Base-by-base conservation (phyloP, 30 jellyfish, hydroid and myxozoan genomes). In the Nemopilema nomurai region DNA sequence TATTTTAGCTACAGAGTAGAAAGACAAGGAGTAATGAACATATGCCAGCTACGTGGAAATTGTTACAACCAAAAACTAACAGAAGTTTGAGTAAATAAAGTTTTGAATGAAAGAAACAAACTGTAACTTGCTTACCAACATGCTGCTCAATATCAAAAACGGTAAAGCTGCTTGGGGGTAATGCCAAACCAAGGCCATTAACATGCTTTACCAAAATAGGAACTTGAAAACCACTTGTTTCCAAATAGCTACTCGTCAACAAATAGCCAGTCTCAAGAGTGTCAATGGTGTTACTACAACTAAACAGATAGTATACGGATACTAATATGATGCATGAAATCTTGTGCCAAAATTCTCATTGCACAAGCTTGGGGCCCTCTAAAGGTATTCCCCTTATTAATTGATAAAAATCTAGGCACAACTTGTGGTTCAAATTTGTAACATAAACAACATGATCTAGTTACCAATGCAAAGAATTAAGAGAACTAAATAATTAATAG, bases 111-210 rank as follows among this genome's bases (percentile, higher is more conserved):
- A 41, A 6, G 13, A 13, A 41, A 41, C 57, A 41, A 6, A 41
- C 6, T 3, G 57, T 41, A 41, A 41, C 13, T 41, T 13, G 6
- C 96, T 80, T 69, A 94, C 99, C 99, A 79, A 94, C 97, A 78
- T 91, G 90, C 75, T 85, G 89, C 33, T 94, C 99, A 16, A 94
- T 97, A 89, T 94, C 99, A 84, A 51, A 94, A 21, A 94, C 91
- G 24, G 97, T 74, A 71, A 94, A 94, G 81, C 84, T 88, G 22
- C 84, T 64, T 66, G 96, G 91, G 1, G 99, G 99, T 28, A 94
- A 84, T 4, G 41, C 63, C 28, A 94, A 62, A 18, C 95, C 97
- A 66, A 94, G 96, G 9, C 99, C 99, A 23, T 89, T 87, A 49
- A 83, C 84, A 23, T 94, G 92, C 69, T 85, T 53, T 18, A 94